Evolutionary conservation across 2,113 vertebrate genomes (phyloP), one percentile per base, ranked within the genome.

Genomic region (Tachuris rubrigastra): DNA sequence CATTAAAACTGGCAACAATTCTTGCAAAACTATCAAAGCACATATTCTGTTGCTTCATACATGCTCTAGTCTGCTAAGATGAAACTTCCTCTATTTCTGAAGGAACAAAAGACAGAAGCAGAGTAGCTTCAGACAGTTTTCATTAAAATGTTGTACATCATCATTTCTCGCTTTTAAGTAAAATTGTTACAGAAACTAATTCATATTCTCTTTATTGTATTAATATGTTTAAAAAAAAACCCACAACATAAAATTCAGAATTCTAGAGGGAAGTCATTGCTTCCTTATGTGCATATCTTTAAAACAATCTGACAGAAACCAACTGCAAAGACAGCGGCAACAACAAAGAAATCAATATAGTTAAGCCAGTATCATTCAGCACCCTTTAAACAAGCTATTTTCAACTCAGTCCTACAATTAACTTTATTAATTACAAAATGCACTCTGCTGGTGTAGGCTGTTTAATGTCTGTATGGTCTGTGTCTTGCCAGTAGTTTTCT

Each of bases 21-120:
- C 72, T 96, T 96, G 93, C 82, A 50, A 80, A 93, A 96, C 85
- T 77, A 90, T 60, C 55, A 80, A 71, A 92, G 72, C 47, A n/a
- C 25, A 81, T 67, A 56, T 83, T 85, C 53, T 66, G 59, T 92
- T 81, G 46, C 76, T 88, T 67, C 60, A 66, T n/a, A 28, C 42
- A 33, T 14, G 6, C 37, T 68, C 59, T 30, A 19, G 56, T 69
- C 62, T 86, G 49, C 46, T 58, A 47, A 83, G 35, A 84, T 68
- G 41, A 81, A 90, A 92, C 89, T 95, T 96, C 96, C 90, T 41
- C 83, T 88, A 59, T 75, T 95, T 77, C 46, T 65, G 35, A 74
- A 72, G 30, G 20, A 89, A 79, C 14, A 74, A 66, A 93, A 95
- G 30, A 50, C 62, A 88, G 56, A 58, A 94, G 46, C 23, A 52